Base-by-base conservation (phyloP, 1,140 invertebrate species). In the Sycophaga agraensis region DNA sequence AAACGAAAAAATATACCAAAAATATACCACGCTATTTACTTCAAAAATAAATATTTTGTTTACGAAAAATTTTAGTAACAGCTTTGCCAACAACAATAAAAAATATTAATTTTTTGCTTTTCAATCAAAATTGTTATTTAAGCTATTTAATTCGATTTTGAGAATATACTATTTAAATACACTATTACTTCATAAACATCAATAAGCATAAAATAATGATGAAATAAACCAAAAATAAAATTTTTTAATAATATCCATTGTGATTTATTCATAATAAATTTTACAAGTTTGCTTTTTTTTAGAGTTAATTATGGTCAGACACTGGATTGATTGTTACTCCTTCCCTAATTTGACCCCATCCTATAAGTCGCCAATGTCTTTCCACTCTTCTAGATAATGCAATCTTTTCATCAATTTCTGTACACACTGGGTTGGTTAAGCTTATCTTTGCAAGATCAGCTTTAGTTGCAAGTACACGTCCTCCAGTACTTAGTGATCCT, bases 341-440 rank as follows among this genome's bases (percentile, higher is more conserved):
- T 72, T 93, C 90, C 73, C 92, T 88, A 80, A 97, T 97, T 75
- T 96, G 92, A 63, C 95, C 95, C 96, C 96, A 98, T 66, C 96
- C 96, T 78, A 98, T 98, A 67, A 98, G 86, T 80, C 97, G 90
- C 97, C 98, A 99, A 86, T 99, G 97, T 77, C 99, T 98, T 68
- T 99, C 98, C 40, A 99, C 94, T 82, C 97, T 87, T 74, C 98
- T 87, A 77, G 95, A 98, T 3, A 99, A 85, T 9, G 98, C 97
- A 72, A 99, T 98, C 78, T 99, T 99, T 77, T 99, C 97, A 56
- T 94, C 94, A 63, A 98, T 89, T 82, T 99, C 97, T 24, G 97
- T 99, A 76, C 98, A 99, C 0, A 99, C 98, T 2, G 98, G 98
- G 81, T 92, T 96, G 14, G 94, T 98, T 22, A 99, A 84, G 39